Evolutionary conservation across 2,113 vertebrate genomes (phyloP).

Genomic region (Rissa tridactyla): DNA sequence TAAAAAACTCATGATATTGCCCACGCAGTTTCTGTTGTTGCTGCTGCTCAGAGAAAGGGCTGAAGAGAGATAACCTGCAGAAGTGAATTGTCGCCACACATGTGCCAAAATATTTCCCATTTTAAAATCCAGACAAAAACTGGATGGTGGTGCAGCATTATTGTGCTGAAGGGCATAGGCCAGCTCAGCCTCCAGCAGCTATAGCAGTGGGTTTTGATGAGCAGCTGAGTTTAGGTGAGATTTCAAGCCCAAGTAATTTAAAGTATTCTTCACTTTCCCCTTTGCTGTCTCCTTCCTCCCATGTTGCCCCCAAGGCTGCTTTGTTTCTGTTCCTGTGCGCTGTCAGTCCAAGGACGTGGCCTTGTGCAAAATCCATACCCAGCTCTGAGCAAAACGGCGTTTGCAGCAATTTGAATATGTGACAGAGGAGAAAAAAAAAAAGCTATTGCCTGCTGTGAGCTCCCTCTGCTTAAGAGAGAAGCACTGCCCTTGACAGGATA

Average conservation of each 20-base stretch:
- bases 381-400: neutral
- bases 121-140: neutral
- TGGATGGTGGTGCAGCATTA: neutral
- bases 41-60: neutral
- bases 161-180: neutral
- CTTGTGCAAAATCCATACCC: neutral
- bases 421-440: neutral
- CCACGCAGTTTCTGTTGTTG: neutral
- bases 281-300: neutral
- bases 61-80: neutral
- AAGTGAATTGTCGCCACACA: fast-evolving
- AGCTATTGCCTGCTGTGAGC: neutral
- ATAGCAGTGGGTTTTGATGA: neutral
- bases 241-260: neutral
- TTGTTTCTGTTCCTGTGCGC: neutral
- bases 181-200: neutral
- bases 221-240: neutral
- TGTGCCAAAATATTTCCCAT: neutral
- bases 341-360: neutral
- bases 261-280: neutral
- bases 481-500: neutral
- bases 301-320: neutral
- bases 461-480: neutral
- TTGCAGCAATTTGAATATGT: neutral
- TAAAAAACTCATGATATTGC: neutral